Evolutionary conservation across 1,140 invertebrate genomes (phyloP).

Genomic region (Diorhabda carinulata): DNA sequence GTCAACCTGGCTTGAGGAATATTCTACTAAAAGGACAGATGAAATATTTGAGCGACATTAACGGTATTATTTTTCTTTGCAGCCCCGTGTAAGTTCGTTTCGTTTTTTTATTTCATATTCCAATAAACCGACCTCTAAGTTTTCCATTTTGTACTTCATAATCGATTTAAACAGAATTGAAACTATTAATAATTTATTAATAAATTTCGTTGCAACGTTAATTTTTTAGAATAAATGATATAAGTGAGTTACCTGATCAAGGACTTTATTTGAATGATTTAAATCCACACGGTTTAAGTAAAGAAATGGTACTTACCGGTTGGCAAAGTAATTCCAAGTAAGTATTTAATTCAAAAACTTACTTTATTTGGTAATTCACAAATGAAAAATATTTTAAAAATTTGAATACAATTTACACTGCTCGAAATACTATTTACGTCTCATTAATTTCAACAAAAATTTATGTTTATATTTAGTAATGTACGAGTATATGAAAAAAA

Average conservation of each 20-base stretch:
- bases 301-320: slow-evolving; percentile 78
- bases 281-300: slow-evolving; percentile 79
- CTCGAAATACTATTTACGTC: background rate
- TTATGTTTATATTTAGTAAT: no score
- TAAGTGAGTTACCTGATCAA: slow-evolving; percentile 74
- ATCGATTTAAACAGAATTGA: no score
- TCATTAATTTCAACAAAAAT: background rate
- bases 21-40: slow-evolving; percentile 82
- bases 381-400: background rate
- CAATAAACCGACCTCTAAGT: background rate
- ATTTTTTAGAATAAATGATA: slow-evolving; percentile 68
- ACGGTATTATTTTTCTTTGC: slow-evolving; percentile 77
- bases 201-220: no score
- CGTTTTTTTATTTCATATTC: background rate
- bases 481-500: no score
- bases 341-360: slow-evolving; percentile 28
- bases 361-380: background rate
- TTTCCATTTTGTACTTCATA: background rate
- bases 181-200: no score
- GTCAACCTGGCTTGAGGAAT: slow-evolving; percentile 62
- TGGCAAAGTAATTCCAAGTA: slow-evolving; percentile 83
- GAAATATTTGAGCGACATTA: slow-evolving; percentile 73
- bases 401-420: background rate
- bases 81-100: slow-evolving; percentile 70
- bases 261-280: slow-evolving; percentile 81